Evolutionary conservation across 1,140 invertebrate species (phyloP), one percentile per base, ranked within the genome.

Genomic region (Drosophila carrolli): DNA sequence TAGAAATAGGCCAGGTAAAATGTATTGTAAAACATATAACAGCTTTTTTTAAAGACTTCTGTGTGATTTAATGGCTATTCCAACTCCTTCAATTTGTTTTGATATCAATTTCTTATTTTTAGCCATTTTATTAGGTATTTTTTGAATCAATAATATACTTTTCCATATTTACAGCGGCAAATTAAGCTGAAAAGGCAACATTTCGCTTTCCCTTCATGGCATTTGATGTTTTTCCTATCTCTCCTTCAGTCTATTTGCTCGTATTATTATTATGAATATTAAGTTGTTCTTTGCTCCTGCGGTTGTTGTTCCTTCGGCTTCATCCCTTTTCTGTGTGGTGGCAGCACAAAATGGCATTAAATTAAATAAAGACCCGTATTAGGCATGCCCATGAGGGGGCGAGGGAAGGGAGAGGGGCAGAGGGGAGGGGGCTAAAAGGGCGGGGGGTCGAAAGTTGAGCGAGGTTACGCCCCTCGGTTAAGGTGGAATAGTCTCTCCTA

Each of bases 291-390:
- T 35, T 41, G 38, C 38, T 37, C 19, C 32, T 53, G n/a, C 8
- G 37, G 38, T 66, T 56, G 38, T 40, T 41, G 35, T 51, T 68
- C 27, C 44, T 61, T 37, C 44, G 48, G 37, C 10, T 74, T 41
- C 47, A n/a, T 50, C 54, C 56, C 19, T 37, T 40, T 44, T 61
- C 14, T 48, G 51, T 43, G 48, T 35, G 35, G 57, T 68, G 63
- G 82, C 75, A 75, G 81, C 78, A 88, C 29, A 88, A 88, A 85
- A 88, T 85, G 65, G 82, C 82, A 85, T 88, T 85, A 85, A 85
- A 85, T 85, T 85, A 85, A 85, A 85, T 85, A 85, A 85, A 88
- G 78, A 81, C 82, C 79, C 82, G 75, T 85, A 85, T 85, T 86
- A 85, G 82, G 78, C 82, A 82, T 75, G 83, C 75, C 68, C 78